Evolutionary conservation across 1,140 invertebrate genomes (phyloP).

Genomic region (Leucophenga varia): DNA sequence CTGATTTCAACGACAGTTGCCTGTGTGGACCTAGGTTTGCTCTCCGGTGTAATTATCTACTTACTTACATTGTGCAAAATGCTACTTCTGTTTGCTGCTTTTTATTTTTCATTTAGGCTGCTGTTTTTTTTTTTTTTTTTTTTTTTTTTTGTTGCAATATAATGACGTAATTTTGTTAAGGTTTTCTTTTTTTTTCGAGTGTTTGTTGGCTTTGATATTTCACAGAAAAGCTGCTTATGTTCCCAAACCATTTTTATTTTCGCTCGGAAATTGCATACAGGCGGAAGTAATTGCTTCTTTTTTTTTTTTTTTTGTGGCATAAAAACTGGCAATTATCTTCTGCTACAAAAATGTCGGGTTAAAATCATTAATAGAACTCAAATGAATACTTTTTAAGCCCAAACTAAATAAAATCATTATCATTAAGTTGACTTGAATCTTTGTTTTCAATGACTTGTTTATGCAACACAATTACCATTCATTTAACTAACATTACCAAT

Average conservation of each 20-base stretch:
- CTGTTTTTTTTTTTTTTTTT: too few species aligned
- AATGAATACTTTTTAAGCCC: too few species aligned
- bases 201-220: constrained; percentile 31
- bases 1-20: constrained; percentile 13
- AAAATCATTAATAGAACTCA: too few species aligned
- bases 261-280: constrained; percentile 43
- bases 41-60: constrained; percentile 44
- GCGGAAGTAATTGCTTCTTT: constrained; percentile 42
- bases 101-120: constrained; percentile 5
- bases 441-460: constrained; percentile 53
- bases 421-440: too few species aligned
- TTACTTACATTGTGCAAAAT: too few species aligned
- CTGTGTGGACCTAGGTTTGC: background rate
- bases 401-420: too few species aligned
- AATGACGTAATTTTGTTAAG: constrained; percentile 35
- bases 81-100: constrained; percentile 23
- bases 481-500: constrained; percentile 49
- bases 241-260: background rate
- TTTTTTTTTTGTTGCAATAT: constrained; percentile 21
- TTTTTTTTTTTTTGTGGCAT: constrained; percentile 12
- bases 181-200: too few species aligned
- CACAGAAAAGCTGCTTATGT: constrained; percentile 42
- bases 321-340: background rate
- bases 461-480: constrained; percentile 51
- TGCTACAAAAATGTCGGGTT: too few species aligned